These are phyloP conservation scores for Cecropterus lyciades DNA, from an alignment of 1,140 invertebrate species.

Conservation along the genomic window DNA sequence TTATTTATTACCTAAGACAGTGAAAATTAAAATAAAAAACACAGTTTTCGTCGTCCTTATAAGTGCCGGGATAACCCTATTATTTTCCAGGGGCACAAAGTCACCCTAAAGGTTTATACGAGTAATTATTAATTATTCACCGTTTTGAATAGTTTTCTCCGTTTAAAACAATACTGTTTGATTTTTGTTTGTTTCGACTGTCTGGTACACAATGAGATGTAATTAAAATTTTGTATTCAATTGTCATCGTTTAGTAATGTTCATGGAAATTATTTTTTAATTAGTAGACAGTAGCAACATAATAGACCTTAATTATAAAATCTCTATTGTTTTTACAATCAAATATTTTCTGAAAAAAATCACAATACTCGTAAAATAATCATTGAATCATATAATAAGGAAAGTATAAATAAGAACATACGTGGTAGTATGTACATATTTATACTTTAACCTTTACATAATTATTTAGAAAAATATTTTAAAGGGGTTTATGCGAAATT, in stretches of 20 bases:
- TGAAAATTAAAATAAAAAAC: too few relatives aligned
- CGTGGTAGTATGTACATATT: too few relatives aligned
- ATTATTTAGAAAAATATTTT: too few relatives aligned
- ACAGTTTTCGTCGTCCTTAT: too few relatives aligned
- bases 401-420: too few relatives aligned
- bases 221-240: conserved; percentile 7
- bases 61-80: background rate
- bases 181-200: conserved; percentile 17
- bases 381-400: too few relatives aligned
- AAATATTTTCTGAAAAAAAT: too few relatives aligned
- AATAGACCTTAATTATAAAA: background rate
- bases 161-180: conserved; percentile 18
- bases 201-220: background rate
- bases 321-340: background rate
- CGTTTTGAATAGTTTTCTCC: background rate
- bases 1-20: too few relatives aligned
- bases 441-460: too few relatives aligned
- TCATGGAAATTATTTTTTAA: conserved; percentile 9
- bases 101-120: background rate
- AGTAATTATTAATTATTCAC: conserved; percentile 7
- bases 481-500: too few relatives aligned
- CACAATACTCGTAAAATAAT: too few relatives aligned
- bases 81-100: background rate
- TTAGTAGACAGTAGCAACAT: background rate
- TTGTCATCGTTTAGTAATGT: conserved; percentile 6